Conservation (phyloP, 2,888 invertebrate genomes). For the Drosophila fulvimacula region DNA sequence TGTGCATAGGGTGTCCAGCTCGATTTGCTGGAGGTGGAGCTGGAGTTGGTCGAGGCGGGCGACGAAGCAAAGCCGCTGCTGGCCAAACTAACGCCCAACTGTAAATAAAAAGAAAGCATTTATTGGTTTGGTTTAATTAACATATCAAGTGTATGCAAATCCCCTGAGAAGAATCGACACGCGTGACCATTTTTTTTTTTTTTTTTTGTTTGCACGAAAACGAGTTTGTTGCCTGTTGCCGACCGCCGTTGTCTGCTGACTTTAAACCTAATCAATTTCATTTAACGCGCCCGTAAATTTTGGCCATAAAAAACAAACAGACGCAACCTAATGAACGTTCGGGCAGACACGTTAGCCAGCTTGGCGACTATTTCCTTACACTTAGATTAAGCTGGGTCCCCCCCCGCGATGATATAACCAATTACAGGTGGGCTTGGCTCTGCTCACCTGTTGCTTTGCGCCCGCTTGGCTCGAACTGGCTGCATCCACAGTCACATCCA, state of each 20-base stretch:
- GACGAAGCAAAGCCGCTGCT: constrained; percentile 71
- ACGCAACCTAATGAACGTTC: constrained; percentile 22
- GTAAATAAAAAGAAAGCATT: constrained; percentile 37
- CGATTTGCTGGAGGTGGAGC: constrained; percentile 45
- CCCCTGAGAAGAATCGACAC: constrained; percentile 23
- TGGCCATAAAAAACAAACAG: constrained; percentile 33
- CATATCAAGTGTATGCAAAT: constrained; percentile 37
- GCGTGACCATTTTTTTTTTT: constrained; percentile 16
- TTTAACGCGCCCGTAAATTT: constrained; percentile 48
- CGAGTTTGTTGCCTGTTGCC: constrained; percentile 42
- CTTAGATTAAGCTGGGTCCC: constrained; percentile 23
- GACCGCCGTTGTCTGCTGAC: constrained; percentile 9
- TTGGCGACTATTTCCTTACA: constrained; percentile 59
- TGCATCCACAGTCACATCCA: constrained; percentile 39
- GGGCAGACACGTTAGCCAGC: constrained; percentile 57
- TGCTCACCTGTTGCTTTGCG: constrained; percentile 53
- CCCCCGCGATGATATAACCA: constrained; percentile 23
- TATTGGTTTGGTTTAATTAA: constrained; percentile 37
- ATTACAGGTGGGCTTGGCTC: neutral
- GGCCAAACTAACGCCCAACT: constrained; percentile 68
- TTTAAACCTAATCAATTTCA: constrained; percentile 42
- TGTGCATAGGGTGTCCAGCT: constrained; percentile 49
- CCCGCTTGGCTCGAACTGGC: constrained; percentile 12
- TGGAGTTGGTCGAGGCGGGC: constrained; percentile 27
- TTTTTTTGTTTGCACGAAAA: constrained; percentile 25